These are phyloP conservation scores for Drosophila eugracilis DNA, from an alignment of 1,140 invertebrate genomes.

Conservation along the genomic window DNA sequence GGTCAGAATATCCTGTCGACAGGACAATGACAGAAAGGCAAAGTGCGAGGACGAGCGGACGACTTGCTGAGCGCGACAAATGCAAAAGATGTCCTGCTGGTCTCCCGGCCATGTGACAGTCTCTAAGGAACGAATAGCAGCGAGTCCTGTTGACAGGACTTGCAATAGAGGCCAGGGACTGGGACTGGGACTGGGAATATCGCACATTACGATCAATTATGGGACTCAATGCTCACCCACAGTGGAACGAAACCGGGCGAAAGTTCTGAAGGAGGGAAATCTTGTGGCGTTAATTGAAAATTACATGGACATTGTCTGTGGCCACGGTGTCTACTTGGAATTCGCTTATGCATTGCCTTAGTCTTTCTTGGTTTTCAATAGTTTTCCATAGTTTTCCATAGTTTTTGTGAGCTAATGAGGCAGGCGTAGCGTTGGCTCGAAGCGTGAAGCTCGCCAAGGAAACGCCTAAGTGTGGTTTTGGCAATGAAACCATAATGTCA, in stretches of 20 bases:
- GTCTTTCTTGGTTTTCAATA: slow-evolving; percentile 1
- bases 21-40: slow-evolving; percentile 42
- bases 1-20: slow-evolving; percentile 34
- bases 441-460: slow-evolving; percentile 64
- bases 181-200: too few relatives aligned
- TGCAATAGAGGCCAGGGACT: too few relatives aligned
- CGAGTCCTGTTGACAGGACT: slow-evolving; percentile 66
- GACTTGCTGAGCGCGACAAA: slow-evolving; percentile 47
- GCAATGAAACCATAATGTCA: slow-evolving; percentile 81
- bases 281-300: slow-evolving; percentile 81
- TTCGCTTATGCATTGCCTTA: slow-evolving; percentile 40
- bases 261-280: slow-evolving; percentile 49
- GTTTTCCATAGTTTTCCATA: slow-evolving; percentile 6
- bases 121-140: slow-evolving; percentile 3
- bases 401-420: slow-evolving; percentile 37
- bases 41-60: slow-evolving; percentile 30
- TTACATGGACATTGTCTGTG: slow-evolving; percentile 76
- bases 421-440: slow-evolving; percentile 41
- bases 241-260: slow-evolving; percentile 64
- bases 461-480: slow-evolving; percentile 72
- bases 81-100: slow-evolving; percentile 32
- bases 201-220: slow-evolving; percentile 83
- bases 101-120: slow-evolving; percentile 37
- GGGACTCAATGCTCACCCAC: slow-evolving; percentile 72
- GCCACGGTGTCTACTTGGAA: slow-evolving; percentile 71